phyloP scores from a whole-genome alignment of 2,888 invertebrate species.

The Euplagia quadripunctaria region DNA sequence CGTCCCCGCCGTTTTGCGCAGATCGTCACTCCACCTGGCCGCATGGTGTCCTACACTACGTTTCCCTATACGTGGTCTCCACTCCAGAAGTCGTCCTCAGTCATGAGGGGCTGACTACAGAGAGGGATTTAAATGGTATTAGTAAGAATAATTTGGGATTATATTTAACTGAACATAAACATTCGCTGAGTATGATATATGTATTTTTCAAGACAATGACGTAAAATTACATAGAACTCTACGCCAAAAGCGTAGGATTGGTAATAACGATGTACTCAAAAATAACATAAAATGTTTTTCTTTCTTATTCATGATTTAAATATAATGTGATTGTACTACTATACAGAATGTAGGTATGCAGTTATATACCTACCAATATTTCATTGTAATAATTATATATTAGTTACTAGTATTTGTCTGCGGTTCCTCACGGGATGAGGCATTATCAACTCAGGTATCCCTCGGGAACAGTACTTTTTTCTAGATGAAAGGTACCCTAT shows the following conservation, averaged over 20 bases:
- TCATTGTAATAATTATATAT: neutral
- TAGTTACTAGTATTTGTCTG: constrained; percentile 27
- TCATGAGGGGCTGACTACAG: too few species aligned
- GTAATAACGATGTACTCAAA: constrained; percentile 36
- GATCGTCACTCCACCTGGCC: too few species aligned
- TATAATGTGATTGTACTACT: constrained; percentile 29
- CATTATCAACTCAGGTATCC: neutral
- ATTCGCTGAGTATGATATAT: constrained; percentile 26
- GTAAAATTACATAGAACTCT: constrained; percentile 37
- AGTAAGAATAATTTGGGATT: neutral
- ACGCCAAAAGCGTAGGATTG: constrained; percentile 53
- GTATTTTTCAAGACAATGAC: constrained; percentile 33
- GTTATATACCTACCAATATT: neutral
- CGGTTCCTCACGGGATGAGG: neutral
- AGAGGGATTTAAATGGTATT: neutral
- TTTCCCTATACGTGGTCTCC: too few species aligned
- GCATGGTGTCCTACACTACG: too few species aligned
- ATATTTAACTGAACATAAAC: constrained; percentile 28
- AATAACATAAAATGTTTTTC: constrained; percentile 43
- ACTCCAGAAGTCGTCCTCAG: too few species aligned
- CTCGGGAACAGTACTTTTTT: neutral
- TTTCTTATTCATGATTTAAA: constrained; percentile 47
- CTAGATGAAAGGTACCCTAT: neutral
- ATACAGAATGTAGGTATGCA: neutral
- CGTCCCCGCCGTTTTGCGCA: too few species aligned